Base-by-base conservation (phyloP, 1,140 invertebrate genomes). In the Globodera rostochiensis region DNA sequence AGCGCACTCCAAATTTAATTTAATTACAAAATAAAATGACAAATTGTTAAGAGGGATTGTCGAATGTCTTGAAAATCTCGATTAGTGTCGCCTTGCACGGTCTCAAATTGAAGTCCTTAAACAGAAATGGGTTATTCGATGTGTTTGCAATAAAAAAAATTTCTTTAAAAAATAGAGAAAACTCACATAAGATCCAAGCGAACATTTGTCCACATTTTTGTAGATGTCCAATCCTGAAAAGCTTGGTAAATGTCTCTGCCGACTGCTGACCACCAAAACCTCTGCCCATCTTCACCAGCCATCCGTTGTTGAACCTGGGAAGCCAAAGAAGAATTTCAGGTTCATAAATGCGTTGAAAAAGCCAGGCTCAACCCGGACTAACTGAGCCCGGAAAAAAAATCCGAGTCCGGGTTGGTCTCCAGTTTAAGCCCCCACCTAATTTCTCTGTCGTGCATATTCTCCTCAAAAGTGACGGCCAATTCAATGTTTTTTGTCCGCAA, bases 261-360 rank as follows among this genome's bases (percentile, higher is more conserved):
- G 36, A 1, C 36, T 36, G 36, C 36, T 36, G 36, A 36, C 36
- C 36, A 36, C 1, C 36, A 36, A 8, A 76, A 57, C 76, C 78
- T 67, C 80, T 7, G 78, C 80, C 80, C 77, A 81, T 81, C 73
- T 81, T 81, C 5, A 83, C 80, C 57, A 82, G 25, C 79, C 81
- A 81, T 19, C 80, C 80, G 47, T 81, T 77, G 57, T 77, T 60
- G 57, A 77, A 77, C 57, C 76, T 77, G n/a, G n/a, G 64, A 45
- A 36, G 36, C 36, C 36, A 36, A 25, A 25, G 25, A 1, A 25
- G 25, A 25, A 25, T 25, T 25, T 25, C 1, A 25, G 36, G 36
- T 36, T 3, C 36, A 36, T 36, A 36, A 36, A 36, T 36, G 25
- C 36, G 36, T 36, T 36, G 36, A 36, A 36, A 36, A 36, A 36